Evolutionary conservation across 2,113 vertebrate species (phyloP), one percentile per base, ranked within the genome.

Genomic region (Mesoclemmys tuberculata): DNA sequence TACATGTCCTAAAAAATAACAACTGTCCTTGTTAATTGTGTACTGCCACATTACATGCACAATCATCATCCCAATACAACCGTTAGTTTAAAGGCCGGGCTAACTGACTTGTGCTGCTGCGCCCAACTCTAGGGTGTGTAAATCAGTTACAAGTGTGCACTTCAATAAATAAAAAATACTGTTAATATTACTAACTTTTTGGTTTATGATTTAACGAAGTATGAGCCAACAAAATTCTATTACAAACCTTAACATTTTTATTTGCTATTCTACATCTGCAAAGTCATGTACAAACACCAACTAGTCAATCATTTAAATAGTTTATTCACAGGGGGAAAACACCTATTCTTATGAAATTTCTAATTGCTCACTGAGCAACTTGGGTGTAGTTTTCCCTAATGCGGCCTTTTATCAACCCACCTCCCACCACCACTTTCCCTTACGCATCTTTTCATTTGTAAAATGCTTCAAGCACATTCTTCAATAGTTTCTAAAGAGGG

Each of bases 251-350:
- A 49, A n/a, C 80, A 91, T 88, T 19, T 77, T 8, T 84, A n/a
- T 74, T 80, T 10, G 51, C n/a, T 27, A 49, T 10, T 18, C 38
- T 49, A 95, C 31, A 14, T 16, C 27, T 91, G 22, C 75, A 80
- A 89, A 5, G 14, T 18, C 1, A 16, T 86, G 6, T 16, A 88
- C 8, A 91, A 93, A 88, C 52, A 91, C 64, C 12, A 55, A 9
- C 54, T 55, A 88, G 87, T 14, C 74, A 80, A 90, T 8, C 51
- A 80, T 2, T 64, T 85, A 64, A 64, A 64, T 35, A 38, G 29
- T 71, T 78, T 80, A 94, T 91, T 94, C 52, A 88, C 41, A 86
- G 24, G 19, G 24, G 22, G 94, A 93, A 52, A 88, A 92, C 80
- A 58, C 85, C 31, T 64, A 44, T 88, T 18, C 48, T 61, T 10